Evolutionary conservation across 2,113 vertebrate genomes (phyloP).

Genomic region (Coturnix japonica): DNA sequence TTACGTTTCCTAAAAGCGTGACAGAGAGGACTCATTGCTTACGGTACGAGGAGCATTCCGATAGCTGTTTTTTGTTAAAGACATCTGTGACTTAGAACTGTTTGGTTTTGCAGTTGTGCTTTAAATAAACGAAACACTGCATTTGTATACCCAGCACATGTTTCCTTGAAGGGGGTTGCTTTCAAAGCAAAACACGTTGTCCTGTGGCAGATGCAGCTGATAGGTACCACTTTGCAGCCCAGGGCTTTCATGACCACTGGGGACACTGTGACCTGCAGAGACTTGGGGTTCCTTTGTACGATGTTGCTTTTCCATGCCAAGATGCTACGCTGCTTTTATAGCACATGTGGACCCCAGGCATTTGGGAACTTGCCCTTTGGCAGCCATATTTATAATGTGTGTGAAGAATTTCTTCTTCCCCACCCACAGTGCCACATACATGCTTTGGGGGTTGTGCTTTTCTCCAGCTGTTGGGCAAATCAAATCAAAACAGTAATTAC

Average conservation of each 20-base stretch:
- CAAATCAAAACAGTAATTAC: background rate
- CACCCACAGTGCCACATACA: background rate
- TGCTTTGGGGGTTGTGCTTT: background rate
- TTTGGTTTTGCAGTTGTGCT: constrained; percentile 59
- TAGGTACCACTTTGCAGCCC: background rate
- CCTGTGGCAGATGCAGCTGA: constrained; percentile 1
- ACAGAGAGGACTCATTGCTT: constrained; percentile 51
- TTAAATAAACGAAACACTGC: constrained; percentile 48
- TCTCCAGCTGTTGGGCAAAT: background rate
- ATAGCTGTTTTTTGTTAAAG: constrained; percentile 66
- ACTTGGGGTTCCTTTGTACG: background rate
- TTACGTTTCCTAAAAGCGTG: constrained; percentile 50
- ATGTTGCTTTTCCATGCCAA: background rate
- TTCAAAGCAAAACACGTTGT: constrained; percentile 21
- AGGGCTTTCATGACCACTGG: background rate
- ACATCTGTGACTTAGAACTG: constrained; percentile 61
- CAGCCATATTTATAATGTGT: constrained; percentile 6
- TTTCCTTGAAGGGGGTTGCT: constrained; percentile 51
- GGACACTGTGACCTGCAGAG: background rate
- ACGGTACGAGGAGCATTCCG: constrained; percentile 59
- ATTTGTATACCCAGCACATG: constrained; percentile 58
- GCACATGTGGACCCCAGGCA: constrained; percentile 17
- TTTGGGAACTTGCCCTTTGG: constrained; percentile 14
- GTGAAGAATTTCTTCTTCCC: background rate
- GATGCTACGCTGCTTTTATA: background rate